These are phyloP conservation scores for Lordiphosa stackelbergi DNA, from an alignment of 1,140 invertebrate genomes.

Conservation along the genomic window DNA sequence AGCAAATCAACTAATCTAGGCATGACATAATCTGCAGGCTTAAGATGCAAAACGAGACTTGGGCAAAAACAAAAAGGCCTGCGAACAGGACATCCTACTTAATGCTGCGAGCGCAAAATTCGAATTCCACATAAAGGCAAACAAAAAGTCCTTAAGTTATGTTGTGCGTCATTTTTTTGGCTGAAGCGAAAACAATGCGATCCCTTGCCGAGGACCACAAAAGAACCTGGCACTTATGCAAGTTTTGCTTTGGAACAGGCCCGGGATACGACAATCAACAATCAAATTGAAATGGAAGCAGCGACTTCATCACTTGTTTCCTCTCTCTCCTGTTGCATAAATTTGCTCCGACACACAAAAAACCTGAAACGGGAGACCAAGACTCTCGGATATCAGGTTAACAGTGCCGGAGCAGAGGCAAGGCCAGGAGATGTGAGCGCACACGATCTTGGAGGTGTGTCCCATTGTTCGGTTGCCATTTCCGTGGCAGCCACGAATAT, in stretches of 20 bases:
- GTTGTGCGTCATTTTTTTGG: constrained; percentile 58
- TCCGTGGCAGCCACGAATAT: constrained; percentile 62
- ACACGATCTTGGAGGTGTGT: constrained; percentile 63
- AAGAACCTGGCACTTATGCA: constrained; percentile 60
- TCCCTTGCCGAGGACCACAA: constrained; percentile 26
- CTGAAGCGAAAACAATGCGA: constrained; percentile 48
- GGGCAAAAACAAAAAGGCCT: constrained; percentile 28
- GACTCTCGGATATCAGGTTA: constrained; percentile 62
- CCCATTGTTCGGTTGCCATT: constrained; percentile 57
- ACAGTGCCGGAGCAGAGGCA: constrained; percentile 10
- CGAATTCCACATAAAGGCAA: constrained; percentile 69
- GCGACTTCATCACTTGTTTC: constrained; percentile 77
- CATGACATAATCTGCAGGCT: constrained; percentile 67
- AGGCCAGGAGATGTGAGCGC: constrained; percentile 11
- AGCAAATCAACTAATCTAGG: constrained; percentile 51
- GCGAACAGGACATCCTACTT: constrained; percentile 71
- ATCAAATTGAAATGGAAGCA: constrained; percentile 68
- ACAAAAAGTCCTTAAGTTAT: constrained; percentile 77
- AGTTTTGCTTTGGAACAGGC: constrained; percentile 24
- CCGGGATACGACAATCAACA: constrained; percentile 61
- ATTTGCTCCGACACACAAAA: constrained; percentile 19
- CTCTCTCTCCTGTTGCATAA: constrained; percentile 68
- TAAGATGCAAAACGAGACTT: constrained; percentile 64
- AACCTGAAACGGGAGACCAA: constrained; percentile 56
- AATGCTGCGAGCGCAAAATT: constrained; percentile 22